Percentiles rank a stretch among this genome's conserved stretches.
phyloP scores from a whole-genome alignment of 2,797 vertebrate genomes.

The Danio albolineatus region DNA sequence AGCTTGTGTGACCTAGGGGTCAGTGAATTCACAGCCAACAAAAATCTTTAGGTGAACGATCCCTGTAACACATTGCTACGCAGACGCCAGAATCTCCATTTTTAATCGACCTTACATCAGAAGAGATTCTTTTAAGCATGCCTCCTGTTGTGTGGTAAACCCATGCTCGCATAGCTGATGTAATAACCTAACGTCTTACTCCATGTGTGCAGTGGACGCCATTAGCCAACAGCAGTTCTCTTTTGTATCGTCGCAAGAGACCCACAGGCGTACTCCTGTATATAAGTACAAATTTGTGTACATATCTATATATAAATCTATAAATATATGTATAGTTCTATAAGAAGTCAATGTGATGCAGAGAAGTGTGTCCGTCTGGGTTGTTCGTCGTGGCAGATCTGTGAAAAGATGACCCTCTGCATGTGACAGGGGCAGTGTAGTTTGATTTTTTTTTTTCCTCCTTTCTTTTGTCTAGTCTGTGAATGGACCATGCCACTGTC shows the following conservation, averaged over 20 bases:
- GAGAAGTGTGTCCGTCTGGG: constrained; percentile 61
- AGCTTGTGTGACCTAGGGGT: not conserved
- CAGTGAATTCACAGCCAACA: too few relatives aligned
- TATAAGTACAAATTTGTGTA: constrained; percentile 39
- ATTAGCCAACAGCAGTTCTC: constrained; percentile 47
- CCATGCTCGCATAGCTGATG: constrained; percentile 48
- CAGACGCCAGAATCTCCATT: constrained; percentile 37
- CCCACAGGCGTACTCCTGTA: constrained; percentile 49
- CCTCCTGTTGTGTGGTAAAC: constrained; percentile 52
- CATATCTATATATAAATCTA: constrained; percentile 49
- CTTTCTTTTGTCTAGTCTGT: constrained; percentile 42
- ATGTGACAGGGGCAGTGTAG: constrained; percentile 48
- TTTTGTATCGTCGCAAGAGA: constrained; percentile 40
- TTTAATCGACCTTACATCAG: constrained; percentile 5
- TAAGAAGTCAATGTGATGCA: constrained; percentile 54
- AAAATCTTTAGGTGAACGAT: not conserved
- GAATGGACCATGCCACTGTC: constrained; percentile 51
- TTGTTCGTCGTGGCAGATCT: constrained; percentile 47
- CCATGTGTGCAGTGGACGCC: constrained; percentile 49
- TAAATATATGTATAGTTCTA: constrained; percentile 58
- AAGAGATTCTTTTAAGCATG: constrained; percentile 60
- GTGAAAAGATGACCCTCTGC: constrained; percentile 53
- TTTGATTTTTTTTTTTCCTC: not conserved
- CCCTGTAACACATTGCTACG: constrained; percentile 1
- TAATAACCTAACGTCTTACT: constrained; percentile 53